These are phyloP conservation scores for Diaprepes abbreviatus DNA, from an alignment of 2,888 invertebrate genomes.

Conservation along the genomic window DNA sequence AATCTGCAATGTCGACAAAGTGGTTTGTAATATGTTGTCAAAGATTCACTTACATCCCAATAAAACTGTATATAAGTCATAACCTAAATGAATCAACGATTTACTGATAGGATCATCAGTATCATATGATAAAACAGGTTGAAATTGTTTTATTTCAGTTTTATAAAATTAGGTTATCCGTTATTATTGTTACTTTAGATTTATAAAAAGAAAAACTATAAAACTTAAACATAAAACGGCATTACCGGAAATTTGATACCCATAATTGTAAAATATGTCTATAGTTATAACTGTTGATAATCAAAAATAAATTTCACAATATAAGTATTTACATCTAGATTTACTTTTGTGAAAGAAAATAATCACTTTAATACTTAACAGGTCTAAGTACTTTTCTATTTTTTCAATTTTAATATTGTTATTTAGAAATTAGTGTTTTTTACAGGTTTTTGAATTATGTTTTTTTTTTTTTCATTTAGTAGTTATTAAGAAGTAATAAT, in stretches of 20 bases:
- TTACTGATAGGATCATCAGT: neutral
- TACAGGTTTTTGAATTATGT: too few relatives aligned
- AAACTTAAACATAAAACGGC: neutral
- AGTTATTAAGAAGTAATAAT: too few relatives aligned
- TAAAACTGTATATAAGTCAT: neutral
- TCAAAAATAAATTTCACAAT: too few relatives aligned
- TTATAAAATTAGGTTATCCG: neutral
- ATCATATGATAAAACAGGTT: neutral
- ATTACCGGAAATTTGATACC: neutral
- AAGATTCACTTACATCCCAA: neutral
- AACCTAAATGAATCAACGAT: neutral
- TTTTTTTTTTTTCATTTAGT: too few relatives aligned
- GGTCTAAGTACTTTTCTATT: too few relatives aligned
- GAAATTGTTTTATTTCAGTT: conserved; percentile 1
- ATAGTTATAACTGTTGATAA: neutral
- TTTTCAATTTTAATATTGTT: too few relatives aligned
- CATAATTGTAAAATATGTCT: neutral
- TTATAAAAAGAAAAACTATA: neutral
- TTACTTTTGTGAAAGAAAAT: too few relatives aligned
- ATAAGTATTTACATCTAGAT: too few relatives aligned
- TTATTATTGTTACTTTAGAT: neutral
- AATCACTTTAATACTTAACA: too few relatives aligned
- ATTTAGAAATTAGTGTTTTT: too few relatives aligned
- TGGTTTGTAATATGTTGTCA: too few relatives aligned
- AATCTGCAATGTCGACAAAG: too few relatives aligned